phyloP scores from a whole-genome alignment of 2,888 invertebrate species.

The Orthosia incerta region DNA sequence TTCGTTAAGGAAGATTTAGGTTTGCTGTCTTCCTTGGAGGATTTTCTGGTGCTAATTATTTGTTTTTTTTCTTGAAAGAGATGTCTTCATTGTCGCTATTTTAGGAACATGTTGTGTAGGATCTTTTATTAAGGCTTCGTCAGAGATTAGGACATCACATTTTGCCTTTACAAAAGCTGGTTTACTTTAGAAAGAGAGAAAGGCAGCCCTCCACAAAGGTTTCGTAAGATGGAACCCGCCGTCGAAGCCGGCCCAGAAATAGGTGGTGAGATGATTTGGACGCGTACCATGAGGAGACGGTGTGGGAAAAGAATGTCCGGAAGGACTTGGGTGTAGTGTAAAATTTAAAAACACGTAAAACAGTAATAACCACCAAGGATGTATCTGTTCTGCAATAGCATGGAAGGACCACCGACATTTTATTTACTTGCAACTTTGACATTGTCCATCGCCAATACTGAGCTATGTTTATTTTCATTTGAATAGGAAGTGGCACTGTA shows the following conservation, averaged over 20 bases:
- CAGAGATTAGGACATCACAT: background rate
- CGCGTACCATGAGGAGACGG: too few species aligned
- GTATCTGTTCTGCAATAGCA: background rate
- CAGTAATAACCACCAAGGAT: background rate
- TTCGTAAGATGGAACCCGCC: too few species aligned
- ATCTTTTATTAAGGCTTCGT: background rate
- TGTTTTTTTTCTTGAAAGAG: background rate
- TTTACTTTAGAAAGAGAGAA: background rate
- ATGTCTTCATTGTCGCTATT: background rate
- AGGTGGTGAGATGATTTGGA: too few species aligned
- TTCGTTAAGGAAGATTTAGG: slow-evolving; percentile 42
- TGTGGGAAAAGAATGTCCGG: too few species aligned
- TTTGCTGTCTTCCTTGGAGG: background rate
- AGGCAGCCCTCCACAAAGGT: too few species aligned
- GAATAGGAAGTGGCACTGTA: background rate
- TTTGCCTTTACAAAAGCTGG: background rate
- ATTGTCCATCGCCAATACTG: background rate
- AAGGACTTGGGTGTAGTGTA: too few species aligned
- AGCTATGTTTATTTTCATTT: background rate
- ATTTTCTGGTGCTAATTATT: background rate
- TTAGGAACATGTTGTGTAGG: background rate
- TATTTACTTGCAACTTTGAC: background rate
- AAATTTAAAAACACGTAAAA: background rate
- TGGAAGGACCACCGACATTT: too few species aligned
- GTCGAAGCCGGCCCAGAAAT: too few species aligned